Evolutionary conservation across 2,888 invertebrate genomes (phyloP).

Genomic region (Acrobeloides nanus): DNA sequence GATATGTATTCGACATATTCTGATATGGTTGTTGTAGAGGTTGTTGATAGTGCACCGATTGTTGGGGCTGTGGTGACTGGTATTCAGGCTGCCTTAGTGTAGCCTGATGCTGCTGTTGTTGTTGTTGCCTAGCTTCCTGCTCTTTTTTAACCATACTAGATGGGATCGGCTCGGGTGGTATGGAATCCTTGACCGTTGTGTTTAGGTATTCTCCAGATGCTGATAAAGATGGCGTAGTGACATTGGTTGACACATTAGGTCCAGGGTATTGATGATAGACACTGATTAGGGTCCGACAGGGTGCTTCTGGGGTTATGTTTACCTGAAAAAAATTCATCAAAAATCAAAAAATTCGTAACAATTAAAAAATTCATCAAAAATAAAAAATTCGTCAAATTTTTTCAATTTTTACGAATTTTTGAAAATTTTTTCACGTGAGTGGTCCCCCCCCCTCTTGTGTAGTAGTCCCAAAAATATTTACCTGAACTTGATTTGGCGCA

Average conservation of each 20-base stretch:
- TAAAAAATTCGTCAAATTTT: conserved; percentile 11
- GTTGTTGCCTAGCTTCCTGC: conserved; percentile 1
- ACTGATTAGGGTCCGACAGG: conserved; percentile 44
- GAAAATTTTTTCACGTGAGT: too few species aligned
- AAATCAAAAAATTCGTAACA: conserved; percentile 1
- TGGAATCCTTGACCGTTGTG: conserved; percentile 28
- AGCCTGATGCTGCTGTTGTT: too few species aligned
- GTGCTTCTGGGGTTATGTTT: conserved; percentile 47
- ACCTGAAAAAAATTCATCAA: conserved; percentile 26
- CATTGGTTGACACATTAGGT: conserved; percentile 7
- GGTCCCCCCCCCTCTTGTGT: too few species aligned
- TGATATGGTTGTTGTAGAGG: too few species aligned
- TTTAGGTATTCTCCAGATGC: too few species aligned
- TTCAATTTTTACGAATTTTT: background rate
- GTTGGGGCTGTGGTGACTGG: too few species aligned
- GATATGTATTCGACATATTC: too few species aligned
- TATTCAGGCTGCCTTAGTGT: too few species aligned
- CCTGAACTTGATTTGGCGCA: conserved; percentile 38
- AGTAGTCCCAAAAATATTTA: too few species aligned
- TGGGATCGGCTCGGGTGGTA: conserved; percentile 51
- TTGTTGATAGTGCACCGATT: too few species aligned
- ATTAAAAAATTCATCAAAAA: background rate
- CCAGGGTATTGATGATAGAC: conserved; percentile 42
- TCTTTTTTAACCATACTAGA: conserved; percentile 22
- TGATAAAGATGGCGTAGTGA: conserved; percentile 3